Evolutionary conservation across 2,797 vertebrate genomes (phyloP).

Genomic region (Poliocrania exsul): DNA sequence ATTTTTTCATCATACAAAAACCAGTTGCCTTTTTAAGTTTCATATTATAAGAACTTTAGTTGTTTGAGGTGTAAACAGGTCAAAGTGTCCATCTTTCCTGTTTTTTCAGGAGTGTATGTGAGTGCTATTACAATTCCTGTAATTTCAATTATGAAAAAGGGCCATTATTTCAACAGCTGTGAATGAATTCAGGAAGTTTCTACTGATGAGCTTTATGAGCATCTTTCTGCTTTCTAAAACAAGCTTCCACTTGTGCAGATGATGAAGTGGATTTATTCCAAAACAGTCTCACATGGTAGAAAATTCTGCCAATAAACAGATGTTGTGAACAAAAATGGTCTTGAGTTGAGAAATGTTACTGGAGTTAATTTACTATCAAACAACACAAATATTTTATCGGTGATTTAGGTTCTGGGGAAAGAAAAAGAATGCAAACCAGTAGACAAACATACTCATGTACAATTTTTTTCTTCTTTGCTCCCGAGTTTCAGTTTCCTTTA

Average conservation of each 20-base stretch:
- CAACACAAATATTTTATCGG: not conserved
- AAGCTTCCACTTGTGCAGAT: not conserved
- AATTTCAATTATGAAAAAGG: not conserved
- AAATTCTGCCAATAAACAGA: not conserved
- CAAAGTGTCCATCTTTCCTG: not conserved
- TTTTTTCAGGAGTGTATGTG: not conserved
- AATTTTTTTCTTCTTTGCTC: not conserved
- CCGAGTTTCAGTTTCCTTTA: not conserved
- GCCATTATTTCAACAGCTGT: not conserved
- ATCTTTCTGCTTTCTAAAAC: slow-evolving; percentile 1
- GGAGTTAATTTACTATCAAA: not conserved
- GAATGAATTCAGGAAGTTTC: not conserved
- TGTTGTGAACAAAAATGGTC: not conserved
- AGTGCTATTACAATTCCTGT: not conserved
- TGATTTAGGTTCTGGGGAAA: not conserved
- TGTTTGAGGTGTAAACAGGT: not conserved
- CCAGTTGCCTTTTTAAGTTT: not conserved
- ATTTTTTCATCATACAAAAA: not conserved
- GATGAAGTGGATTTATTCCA: not conserved
- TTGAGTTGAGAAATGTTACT: not conserved
- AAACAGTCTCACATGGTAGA: not conserved
- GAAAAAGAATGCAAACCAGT: not conserved
- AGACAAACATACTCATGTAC: not conserved
- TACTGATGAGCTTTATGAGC: not conserved
- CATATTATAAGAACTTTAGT: not conserved